Conservation (phyloP, 53 echinoderm and acorn worm genomes). For the Henricia sp. region DNA sequence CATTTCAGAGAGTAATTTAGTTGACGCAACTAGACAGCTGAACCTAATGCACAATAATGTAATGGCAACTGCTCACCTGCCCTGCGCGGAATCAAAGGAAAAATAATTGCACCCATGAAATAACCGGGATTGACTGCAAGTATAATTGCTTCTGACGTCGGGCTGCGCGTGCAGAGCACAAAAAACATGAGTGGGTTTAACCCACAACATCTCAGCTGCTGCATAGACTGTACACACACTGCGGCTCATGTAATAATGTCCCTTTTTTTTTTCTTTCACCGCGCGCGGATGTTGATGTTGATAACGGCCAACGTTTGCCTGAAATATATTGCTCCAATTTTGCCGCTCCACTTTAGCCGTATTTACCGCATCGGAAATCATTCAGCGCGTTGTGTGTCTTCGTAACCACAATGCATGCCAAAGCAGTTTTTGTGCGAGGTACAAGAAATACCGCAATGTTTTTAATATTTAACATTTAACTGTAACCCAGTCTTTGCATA, state of each 20-base stretch:
- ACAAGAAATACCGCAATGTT: too few relatives aligned
- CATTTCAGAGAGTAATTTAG: slow-evolving; percentile 33
- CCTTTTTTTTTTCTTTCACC: slow-evolving; percentile 28
- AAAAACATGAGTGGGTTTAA: neutral
- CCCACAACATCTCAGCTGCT: neutral
- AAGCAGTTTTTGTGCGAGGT: too few relatives aligned
- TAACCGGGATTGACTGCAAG: slow-evolving; percentile 25
- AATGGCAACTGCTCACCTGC: slow-evolving; percentile 46
- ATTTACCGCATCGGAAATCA: slow-evolving; percentile 38
- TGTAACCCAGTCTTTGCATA: too few relatives aligned
- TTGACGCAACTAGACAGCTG: slow-evolving; percentile 52
- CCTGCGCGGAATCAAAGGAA: slow-evolving; percentile 17
- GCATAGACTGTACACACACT: neutral
- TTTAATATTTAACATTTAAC: too few relatives aligned
- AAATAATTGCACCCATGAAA: slow-evolving; percentile 46
- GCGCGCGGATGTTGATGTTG: neutral
- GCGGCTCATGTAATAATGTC: slow-evolving; percentile 17
- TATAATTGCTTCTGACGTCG: slow-evolving; percentile 33
- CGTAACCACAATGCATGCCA: neutral
- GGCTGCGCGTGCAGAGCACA: slow-evolving; percentile 7
- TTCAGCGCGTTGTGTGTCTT: slow-evolving; percentile 17
- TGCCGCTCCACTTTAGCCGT: neutral
- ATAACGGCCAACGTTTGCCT: slow-evolving; percentile 43
- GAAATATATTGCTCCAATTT: slow-evolving; percentile 59
- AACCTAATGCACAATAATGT: slow-evolving; percentile 42